These are phyloP conservation scores for Mellilla xanthometata DNA, from an alignment of 2,888 invertebrate genomes.

Conservation along the genomic window DNA sequence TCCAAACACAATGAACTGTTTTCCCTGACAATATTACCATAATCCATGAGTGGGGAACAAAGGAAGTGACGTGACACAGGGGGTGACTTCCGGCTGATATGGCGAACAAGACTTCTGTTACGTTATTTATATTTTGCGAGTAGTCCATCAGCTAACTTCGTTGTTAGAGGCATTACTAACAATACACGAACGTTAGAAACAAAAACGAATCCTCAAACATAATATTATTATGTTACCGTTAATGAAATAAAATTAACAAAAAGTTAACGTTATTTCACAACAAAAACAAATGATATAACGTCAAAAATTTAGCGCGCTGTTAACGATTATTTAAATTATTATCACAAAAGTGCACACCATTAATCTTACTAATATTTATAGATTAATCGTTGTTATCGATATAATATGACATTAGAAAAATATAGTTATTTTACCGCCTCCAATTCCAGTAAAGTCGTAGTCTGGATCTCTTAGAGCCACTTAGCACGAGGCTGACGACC, in stretches of 20 bases:
- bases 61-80: conserved; percentile 61
- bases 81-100: conserved; percentile 51
- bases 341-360: no score
- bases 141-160: conserved; percentile 44
- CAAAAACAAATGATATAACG: no score
- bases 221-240: no score
- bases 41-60: conserved; percentile 68
- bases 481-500: conserved; percentile 6
- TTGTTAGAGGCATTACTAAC: conserved; percentile 4
- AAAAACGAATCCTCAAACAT: background rate
- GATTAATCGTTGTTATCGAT: no score
- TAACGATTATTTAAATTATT: no score
- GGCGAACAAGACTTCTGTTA: conserved; percentile 29
- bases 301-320: no score
- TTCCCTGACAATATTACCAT: conserved; percentile 61
- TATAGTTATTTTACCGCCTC: no score
- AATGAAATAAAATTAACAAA: no score
- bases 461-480: conserved; percentile 3
- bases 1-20: conserved; percentile 7
- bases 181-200: background rate
- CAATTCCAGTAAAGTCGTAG: background rate
- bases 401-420: no score
- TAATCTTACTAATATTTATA: no score
- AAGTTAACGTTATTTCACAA: no score
- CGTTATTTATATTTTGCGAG: conserved; percentile 27